phyloP scores from a whole-genome alignment of 2,888 invertebrate species.

The Agrenia bidenticulata region DNA sequence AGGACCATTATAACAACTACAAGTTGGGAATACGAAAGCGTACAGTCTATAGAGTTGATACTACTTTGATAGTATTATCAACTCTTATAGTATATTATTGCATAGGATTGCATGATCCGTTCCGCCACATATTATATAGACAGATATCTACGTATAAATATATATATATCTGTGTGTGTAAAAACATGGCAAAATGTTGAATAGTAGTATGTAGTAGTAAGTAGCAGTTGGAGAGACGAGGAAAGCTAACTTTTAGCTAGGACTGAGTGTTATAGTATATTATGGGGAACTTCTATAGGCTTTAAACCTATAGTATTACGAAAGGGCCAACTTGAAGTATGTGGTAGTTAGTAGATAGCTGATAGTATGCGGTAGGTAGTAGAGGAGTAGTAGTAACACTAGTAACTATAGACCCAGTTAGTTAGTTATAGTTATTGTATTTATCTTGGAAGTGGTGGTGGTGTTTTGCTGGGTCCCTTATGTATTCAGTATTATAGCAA shows the following conservation, averaged over 20 bases:
- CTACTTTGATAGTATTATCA: conserved; percentile 8
- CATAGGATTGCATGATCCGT: conserved; percentile 13
- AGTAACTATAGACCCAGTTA: background rate
- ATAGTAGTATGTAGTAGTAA: background rate
- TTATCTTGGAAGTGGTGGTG: too few relatives aligned
- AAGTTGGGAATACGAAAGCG: background rate
- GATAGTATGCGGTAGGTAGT: background rate
- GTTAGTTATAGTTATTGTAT: too few relatives aligned
- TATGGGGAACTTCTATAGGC: background rate
- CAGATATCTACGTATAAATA: background rate
- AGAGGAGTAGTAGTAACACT: background rate
- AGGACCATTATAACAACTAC: background rate
- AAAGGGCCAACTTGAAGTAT: background rate
- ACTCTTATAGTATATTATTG: background rate
- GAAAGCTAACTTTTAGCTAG: background rate
- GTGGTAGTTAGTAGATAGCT: too few relatives aligned
- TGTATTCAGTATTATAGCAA: too few relatives aligned
- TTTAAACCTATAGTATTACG: background rate
- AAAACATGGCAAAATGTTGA: conserved; percentile 14
- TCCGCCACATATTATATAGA: background rate
- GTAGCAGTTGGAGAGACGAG: background rate
- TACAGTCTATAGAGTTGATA: conserved; percentile 9
- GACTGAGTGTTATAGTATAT: background rate
- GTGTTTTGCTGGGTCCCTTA: too few relatives aligned
- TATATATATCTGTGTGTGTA: background rate